A percentile compares a stretch with the other conserved stretches of the same genome.
Evolutionary conservation across 2,113 vertebrate genomes (phyloP).

Genomic region (Catharus fuscescens): DNA sequence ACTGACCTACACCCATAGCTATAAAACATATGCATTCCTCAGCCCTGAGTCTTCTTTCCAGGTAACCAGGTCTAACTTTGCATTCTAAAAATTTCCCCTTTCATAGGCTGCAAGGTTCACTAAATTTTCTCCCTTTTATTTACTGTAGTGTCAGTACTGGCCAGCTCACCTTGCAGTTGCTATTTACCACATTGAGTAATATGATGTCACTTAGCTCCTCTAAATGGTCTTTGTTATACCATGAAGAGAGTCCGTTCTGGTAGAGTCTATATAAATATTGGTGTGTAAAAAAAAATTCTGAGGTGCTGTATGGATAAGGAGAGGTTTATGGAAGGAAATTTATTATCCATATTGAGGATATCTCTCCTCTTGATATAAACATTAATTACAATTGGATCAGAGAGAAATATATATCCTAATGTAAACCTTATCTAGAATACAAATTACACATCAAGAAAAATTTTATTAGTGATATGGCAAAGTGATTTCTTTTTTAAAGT

Average conservation of each 20-base stretch:
- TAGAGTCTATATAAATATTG: slow-evolving; percentile 4
- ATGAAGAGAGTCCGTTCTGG: neutral
- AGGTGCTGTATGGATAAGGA: neutral
- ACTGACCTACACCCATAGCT: neutral
- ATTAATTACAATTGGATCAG: neutral
- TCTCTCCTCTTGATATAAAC: neutral
- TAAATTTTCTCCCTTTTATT: slow-evolving; percentile 15
- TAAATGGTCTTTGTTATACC: slow-evolving; percentile 28
- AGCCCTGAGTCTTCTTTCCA: neutral
- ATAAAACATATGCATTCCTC: neutral
- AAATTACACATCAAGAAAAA: neutral
- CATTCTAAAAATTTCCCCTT: neutral
- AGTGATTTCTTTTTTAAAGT: neutral
- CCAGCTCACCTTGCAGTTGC: slow-evolving; percentile 9
- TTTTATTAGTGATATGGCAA: neutral
- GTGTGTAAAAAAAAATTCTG: neutral
- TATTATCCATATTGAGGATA: neutral
- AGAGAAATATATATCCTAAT: neutral
- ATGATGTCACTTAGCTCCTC: neutral
- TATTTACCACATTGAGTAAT: slow-evolving; percentile 30
- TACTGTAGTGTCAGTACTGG: neutral
- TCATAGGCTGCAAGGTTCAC: neutral
- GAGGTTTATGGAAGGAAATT: neutral
- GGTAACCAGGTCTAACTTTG: neutral
- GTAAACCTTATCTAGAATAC: neutral